Percentiles rank a stretch among this genome's conserved stretches.
Conservation (phyloP, 2,113 vertebrate genomes). For the Chionis minor region DNA sequence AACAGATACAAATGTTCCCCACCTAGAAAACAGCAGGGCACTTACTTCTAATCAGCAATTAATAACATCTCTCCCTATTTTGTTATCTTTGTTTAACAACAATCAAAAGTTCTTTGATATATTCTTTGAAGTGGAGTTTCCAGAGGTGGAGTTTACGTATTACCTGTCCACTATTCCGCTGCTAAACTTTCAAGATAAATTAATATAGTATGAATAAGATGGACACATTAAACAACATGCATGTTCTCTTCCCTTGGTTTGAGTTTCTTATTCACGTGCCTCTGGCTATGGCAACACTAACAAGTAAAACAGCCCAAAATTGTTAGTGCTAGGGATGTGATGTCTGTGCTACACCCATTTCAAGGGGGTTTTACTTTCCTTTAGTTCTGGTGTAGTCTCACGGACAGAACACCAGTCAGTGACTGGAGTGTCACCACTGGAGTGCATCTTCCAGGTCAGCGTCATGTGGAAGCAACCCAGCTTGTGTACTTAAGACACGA, state of each 20-base stretch:
- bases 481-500: background rate
- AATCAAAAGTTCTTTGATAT: background rate
- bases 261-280: background rate
- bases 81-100: background rate
- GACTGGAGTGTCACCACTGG: background rate
- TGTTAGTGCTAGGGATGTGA: fast-evolving
- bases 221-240: background rate
- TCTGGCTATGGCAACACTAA: background rate
- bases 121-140: background rate
- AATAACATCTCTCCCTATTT: background rate
- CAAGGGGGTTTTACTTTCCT: background rate
- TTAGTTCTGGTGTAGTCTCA: background rate
- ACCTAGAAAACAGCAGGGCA: background rate
- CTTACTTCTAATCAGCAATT: background rate
- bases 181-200: background rate
- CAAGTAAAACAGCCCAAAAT: background rate
- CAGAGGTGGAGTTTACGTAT: background rate
- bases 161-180: background rate
- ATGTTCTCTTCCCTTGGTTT: fast-evolving
- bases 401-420: background rate
- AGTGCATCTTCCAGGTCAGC: background rate
- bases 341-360: fast-evolving
- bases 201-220: background rate
- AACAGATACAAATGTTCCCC: background rate
- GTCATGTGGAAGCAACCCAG: background rate